A percentile compares a stretch with the other conserved stretches of the same genome.
Evolutionary conservation across 2,113 vertebrate genomes (phyloP).

Genomic region (Anarhynchus alexandrinus): DNA sequence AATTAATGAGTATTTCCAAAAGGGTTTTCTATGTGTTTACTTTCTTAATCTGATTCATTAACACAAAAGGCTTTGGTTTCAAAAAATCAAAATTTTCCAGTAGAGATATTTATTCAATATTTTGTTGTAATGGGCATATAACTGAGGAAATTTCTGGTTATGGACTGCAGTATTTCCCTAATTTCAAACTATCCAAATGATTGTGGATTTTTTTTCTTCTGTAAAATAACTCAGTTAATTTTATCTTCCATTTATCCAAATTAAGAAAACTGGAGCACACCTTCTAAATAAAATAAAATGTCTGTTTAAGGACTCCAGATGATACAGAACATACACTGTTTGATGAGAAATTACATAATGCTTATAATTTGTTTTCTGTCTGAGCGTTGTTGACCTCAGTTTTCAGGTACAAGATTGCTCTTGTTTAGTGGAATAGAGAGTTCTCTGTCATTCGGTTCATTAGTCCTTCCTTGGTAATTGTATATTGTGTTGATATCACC

Average conservation of each 20-base stretch:
- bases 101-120: background rate
- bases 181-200: background rate
- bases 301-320: background rate
- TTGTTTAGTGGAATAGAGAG: background rate
- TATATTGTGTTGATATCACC: background rate
- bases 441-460: background rate
- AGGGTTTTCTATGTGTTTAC: fast-evolving
- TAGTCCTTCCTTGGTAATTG: background rate
- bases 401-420: background rate
- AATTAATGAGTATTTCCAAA: background rate
- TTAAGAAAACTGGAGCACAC: background rate
- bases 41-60: background rate
- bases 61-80: background rate
- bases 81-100: background rate
- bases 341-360: background rate
- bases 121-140: background rate
- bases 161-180: background rate
- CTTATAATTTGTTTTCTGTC: background rate
- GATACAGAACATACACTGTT: background rate
- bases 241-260: background rate
- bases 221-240: background rate
- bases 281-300: background rate
- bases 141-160: background rate
- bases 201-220: background rate
- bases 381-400: background rate